Evolutionary conservation across 1,140 invertebrate genomes (phyloP).

Genomic region (Nomia melanderi): DNA sequence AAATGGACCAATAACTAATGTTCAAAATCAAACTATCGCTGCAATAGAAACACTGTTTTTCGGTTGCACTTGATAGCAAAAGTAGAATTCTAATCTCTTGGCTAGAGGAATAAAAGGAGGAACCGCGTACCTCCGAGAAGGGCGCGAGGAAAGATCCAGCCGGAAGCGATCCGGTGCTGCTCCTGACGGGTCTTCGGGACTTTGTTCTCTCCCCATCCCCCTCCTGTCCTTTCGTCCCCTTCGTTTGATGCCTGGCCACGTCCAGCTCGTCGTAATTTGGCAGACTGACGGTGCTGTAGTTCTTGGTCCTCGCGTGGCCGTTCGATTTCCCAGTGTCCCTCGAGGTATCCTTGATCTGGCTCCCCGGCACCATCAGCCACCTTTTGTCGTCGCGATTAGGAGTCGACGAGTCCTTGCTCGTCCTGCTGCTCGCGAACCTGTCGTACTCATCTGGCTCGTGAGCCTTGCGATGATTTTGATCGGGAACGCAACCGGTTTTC

Average conservation of each 20-base stretch:
- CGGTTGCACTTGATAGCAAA: too few relatives aligned
- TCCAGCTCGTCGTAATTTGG: slow-evolving; percentile 81
- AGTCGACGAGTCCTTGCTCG: slow-evolving; percentile 63
- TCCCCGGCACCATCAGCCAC: slow-evolving; percentile 33
- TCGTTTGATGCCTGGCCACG: slow-evolving; percentile 37
- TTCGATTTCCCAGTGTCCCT: slow-evolving; percentile 42
- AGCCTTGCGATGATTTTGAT: slow-evolving; percentile 51
- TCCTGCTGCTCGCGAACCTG: slow-evolving; percentile 64
- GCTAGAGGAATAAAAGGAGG: not conserved
- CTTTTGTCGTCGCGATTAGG: slow-evolving; percentile 58
- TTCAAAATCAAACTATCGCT: too few relatives aligned
- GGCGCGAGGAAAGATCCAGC: slow-evolving; percentile 59
- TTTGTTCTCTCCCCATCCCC: slow-evolving; percentile 32
- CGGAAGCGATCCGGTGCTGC: slow-evolving; percentile 67
- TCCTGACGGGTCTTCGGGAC: slow-evolving; percentile 53
- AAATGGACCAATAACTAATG: too few relatives aligned
- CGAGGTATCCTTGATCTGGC: slow-evolving; percentile 34
- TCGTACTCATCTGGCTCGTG: slow-evolving; percentile 67
- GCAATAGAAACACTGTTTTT: too few relatives aligned
- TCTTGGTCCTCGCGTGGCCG: slow-evolving; percentile 70
- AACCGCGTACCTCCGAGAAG: slow-evolving; percentile 54
- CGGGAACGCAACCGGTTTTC: slow-evolving; percentile 36
- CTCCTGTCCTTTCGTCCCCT: slow-evolving; percentile 46
- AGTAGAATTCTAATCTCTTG: too few relatives aligned
- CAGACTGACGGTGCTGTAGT: slow-evolving; percentile 79